phyloP scores from a whole-genome alignment of 2,888 invertebrate species.

The Drosophila multiciliata region DNA sequence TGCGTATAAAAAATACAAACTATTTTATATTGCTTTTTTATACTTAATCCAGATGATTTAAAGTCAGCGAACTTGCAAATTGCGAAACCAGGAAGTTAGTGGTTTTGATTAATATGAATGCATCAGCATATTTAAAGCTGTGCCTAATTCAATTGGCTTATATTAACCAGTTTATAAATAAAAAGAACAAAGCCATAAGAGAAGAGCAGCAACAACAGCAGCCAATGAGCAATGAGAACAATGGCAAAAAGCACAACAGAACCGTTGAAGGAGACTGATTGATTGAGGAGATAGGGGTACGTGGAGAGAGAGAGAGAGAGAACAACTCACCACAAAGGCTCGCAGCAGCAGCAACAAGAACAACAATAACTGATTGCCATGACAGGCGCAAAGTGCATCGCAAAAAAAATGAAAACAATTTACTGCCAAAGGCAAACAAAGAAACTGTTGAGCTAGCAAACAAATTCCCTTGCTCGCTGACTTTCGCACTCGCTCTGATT shows the following conservation, averaged over 20 bases:
- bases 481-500: not conserved
- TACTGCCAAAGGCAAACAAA: slow-evolving; percentile 43
- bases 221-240: slow-evolving; percentile 56
- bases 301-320: slow-evolving; percentile 1
- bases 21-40: not conserved
- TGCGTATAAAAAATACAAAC: not conserved
- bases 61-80: slow-evolving; percentile 59
- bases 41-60: not conserved
- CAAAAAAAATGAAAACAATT: slow-evolving; percentile 26
- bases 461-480: slow-evolving; percentile 11
- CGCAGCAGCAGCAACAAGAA: slow-evolving; percentile 32
- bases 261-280: slow-evolving; percentile 23
- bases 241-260: slow-evolving; percentile 32
- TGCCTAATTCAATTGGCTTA: slow-evolving; percentile 67
- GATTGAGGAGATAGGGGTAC: slow-evolving; percentile 14
- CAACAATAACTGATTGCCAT: slow-evolving; percentile 42
- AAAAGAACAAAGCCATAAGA: slow-evolving; percentile 54
- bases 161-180: slow-evolving; percentile 55
- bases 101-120: slow-evolving; percentile 57
- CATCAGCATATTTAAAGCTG: slow-evolving; percentile 37
- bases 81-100: slow-evolving; percentile 49
- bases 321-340: slow-evolving; percentile 20
- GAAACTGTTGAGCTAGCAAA: slow-evolving; percentile 49
- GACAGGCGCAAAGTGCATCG: slow-evolving; percentile 58
- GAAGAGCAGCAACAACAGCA: slow-evolving; percentile 27